A percentile compares a stretch with the other conserved stretches of the same genome.
phyloP scores from a whole-genome alignment of 2,888 invertebrate genomes.

The Crepidodera aurea region DNA sequence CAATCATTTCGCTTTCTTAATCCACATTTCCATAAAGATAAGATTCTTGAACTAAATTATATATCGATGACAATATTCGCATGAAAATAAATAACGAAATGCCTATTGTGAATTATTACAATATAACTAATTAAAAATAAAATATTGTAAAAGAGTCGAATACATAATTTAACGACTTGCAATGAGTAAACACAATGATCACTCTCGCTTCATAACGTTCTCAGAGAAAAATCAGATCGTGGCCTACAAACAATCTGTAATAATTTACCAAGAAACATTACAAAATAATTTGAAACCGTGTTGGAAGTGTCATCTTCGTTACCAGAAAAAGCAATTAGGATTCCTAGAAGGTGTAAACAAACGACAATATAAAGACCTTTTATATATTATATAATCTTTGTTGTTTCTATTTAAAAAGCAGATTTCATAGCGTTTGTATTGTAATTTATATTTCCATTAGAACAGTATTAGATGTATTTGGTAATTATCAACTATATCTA shows the following conservation, averaged over 20 bases:
- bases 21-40: neutral
- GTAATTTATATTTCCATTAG: too few species aligned
- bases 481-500: too few species aligned
- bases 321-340: slow-evolving; percentile 1
- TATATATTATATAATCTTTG: neutral
- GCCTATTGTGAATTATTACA: slow-evolving; percentile 20
- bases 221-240: slow-evolving; percentile 37
- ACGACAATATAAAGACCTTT: neutral
- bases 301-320: neutral
- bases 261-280: neutral
- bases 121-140: slow-evolving; percentile 20
- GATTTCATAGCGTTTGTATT: too few species aligned
- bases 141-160: slow-evolving; percentile 2
- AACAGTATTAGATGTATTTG: too few species aligned
- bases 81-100: slow-evolving; percentile 10
- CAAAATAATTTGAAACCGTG: neutral
- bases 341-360: neutral
- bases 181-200: slow-evolving; percentile 14
- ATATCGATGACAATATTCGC: slow-evolving; percentile 17
- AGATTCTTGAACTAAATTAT: neutral
- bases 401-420: neutral
- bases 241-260: slow-evolving; percentile 12
- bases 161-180: slow-evolving; percentile 17
- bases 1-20: neutral
- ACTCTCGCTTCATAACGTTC: slow-evolving; percentile 20